phyloP scores from a whole-genome alignment of 2,888 invertebrate genomes.

The Rotaria magnacalcarata region DNA sequence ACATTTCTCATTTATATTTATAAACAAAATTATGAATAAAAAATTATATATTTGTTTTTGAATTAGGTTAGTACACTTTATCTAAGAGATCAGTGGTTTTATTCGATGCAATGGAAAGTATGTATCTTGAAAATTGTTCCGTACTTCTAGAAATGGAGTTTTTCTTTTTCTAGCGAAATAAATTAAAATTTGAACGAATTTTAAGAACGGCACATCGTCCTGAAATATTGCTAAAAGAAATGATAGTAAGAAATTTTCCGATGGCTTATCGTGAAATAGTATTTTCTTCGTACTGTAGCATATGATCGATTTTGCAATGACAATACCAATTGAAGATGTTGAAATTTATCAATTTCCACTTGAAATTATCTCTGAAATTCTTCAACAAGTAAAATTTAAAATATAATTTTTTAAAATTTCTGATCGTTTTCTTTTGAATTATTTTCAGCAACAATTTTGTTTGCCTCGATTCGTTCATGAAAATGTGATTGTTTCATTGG shows the following conservation, averaged over 20 bases:
- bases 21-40: too few species aligned
- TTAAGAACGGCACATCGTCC: slow-evolving; percentile 68
- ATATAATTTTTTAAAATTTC: neutral
- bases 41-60: neutral
- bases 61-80: slow-evolving; percentile 73
- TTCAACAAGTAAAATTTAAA: slow-evolving; percentile 61
- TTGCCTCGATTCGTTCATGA: slow-evolving; percentile 56
- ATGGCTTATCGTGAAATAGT: neutral
- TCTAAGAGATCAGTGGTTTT: slow-evolving; percentile 76
- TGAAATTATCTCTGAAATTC: slow-evolving; percentile 69
- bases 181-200: slow-evolving; percentile 70
- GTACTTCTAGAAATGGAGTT: neutral
- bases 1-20: too few species aligned
- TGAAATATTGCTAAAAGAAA: slow-evolving; percentile 71
- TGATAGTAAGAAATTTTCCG: slow-evolving; percentile 65
- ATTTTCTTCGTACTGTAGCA: slow-evolving; percentile 62
- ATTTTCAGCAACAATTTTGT: slow-evolving; percentile 38
- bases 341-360: slow-evolving; percentile 70
- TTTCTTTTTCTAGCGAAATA: slow-evolving; percentile 67
- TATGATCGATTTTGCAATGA: slow-evolving; percentile 72
- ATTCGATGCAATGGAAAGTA: slow-evolving; percentile 75
- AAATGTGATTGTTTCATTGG: slow-evolving; percentile 62
- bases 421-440: neutral
- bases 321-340: slow-evolving; percentile 73
- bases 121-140: slow-evolving; percentile 50